Conservation (phyloP, 2,797 vertebrate species). For the Harpagifer antarcticus region DNA sequence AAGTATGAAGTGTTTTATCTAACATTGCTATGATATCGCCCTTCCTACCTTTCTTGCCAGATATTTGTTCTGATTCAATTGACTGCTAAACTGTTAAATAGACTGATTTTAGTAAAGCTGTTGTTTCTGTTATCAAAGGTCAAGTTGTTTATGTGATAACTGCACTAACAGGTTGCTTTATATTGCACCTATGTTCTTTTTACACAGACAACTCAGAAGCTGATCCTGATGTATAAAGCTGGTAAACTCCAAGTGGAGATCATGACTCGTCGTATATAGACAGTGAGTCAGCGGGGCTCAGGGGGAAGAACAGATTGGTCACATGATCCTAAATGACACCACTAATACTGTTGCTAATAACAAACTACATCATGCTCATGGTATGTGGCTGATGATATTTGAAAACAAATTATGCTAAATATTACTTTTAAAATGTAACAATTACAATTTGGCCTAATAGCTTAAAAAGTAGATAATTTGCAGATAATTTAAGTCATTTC, state of each 20-base stretch:
- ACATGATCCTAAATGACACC: conserved; percentile 19
- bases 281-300: conserved; percentile 43
- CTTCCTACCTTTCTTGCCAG: background rate
- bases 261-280: conserved; percentile 1
- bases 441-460: background rate
- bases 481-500: background rate
- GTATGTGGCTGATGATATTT: background rate
- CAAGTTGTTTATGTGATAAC: too few species aligned
- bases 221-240: conserved; percentile 14
- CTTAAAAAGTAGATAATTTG: background rate
- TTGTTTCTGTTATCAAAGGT: background rate
- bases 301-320: conserved; percentile 2
- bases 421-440: background rate
- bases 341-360: background rate
- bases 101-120: background rate
- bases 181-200: background rate
- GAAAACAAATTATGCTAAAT: background rate
- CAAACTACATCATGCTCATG: background rate
- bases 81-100: background rate
- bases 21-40: background rate
- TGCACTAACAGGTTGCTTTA: too few species aligned
- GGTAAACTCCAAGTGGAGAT: background rate
- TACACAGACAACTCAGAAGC: background rate
- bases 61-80: background rate
- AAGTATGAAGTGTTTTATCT: background rate